Percentiles rank a stretch among this genome's conserved stretches.
Conservation (phyloP, 2,113 vertebrate genomes). For the Delphinapterus leucas region DNA sequence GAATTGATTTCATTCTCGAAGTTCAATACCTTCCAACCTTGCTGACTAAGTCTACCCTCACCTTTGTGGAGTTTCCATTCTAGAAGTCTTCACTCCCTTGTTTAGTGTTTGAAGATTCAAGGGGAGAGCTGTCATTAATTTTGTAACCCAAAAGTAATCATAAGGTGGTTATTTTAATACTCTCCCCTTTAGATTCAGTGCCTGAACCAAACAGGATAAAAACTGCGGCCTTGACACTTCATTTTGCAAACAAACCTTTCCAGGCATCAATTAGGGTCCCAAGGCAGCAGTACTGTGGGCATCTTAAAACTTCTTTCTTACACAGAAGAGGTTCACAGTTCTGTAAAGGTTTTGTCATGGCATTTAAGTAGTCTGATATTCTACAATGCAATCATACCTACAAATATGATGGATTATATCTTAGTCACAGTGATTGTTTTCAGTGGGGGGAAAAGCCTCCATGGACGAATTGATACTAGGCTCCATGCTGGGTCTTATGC, state of each 20-base stretch:
- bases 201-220: neutral
- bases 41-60: neutral
- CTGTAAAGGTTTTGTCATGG: slow-evolving; percentile 2
- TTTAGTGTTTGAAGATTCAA: slow-evolving; percentile 36
- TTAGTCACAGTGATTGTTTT: slow-evolving; percentile 68
- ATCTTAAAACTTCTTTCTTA: slow-evolving; percentile 57
- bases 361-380: slow-evolving; percentile 56
- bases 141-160: slow-evolving; percentile 60
- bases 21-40: neutral
- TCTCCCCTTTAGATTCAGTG: slow-evolving; percentile 34
- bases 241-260: slow-evolving; percentile 61
- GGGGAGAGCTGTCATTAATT: neutral
- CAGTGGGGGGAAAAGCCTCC: slow-evolving; percentile 42
- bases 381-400: slow-evolving; percentile 29
- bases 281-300: neutral
- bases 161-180: slow-evolving; percentile 65
- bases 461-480: slow-evolving; percentile 69
- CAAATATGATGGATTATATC: slow-evolving; percentile 54
- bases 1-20: slow-evolving; percentile 5
- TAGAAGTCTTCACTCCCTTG: neutral
- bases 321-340: slow-evolving; percentile 44
- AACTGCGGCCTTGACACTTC: neutral
- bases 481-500: slow-evolving; percentile 78
- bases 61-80: neutral
- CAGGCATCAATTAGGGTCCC: neutral